These are phyloP conservation scores for Rhagoletis pomonella DNA, from an alignment of 1,140 invertebrate species.

Conservation along the genomic window DNA sequence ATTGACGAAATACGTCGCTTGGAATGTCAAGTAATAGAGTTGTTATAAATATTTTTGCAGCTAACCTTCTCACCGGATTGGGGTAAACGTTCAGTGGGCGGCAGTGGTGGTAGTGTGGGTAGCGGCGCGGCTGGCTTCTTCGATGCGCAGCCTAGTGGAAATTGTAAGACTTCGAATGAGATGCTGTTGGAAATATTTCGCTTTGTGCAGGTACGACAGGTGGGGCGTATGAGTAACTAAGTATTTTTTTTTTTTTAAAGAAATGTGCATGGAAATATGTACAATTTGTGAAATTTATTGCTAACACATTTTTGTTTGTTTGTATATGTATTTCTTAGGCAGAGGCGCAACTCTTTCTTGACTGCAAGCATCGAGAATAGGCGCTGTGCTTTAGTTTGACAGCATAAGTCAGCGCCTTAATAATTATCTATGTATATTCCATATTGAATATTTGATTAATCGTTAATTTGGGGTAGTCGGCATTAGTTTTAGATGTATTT, in stretches of 20 bases:
- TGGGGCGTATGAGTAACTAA: background rate
- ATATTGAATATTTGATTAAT: constrained; percentile 40
- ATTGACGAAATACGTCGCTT: background rate
- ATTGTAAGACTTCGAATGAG: constrained; percentile 71
- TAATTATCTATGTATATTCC: background rate
- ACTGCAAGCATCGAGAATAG: constrained; percentile 72
- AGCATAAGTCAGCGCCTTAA: background rate
- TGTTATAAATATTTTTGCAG: constrained; percentile 55
- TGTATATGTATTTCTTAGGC: constrained; percentile 55
- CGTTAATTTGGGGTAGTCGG: constrained; percentile 49
- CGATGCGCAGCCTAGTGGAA: constrained; percentile 61
- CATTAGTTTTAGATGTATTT: constrained; percentile 54
- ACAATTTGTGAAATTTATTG: background rate
- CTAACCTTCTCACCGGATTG: constrained; percentile 73
- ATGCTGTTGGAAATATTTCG: constrained; percentile 72
- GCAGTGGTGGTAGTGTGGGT: constrained; percentile 54
- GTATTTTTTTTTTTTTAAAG: background rate
- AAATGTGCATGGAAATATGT: no score
- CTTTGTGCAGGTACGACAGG: constrained; percentile 61
- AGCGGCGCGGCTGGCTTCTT: constrained; percentile 63
- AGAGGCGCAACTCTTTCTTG: constrained; percentile 69
- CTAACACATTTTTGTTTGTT: background rate
- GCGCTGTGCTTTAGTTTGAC: background rate
- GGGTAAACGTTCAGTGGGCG: constrained; percentile 69
- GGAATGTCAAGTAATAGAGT: constrained; percentile 10